Evolutionary conservation across 2,797 vertebrate species (phyloP), one percentile per base, ranked within the genome.

Genomic region (Paguma larvata): DNA sequence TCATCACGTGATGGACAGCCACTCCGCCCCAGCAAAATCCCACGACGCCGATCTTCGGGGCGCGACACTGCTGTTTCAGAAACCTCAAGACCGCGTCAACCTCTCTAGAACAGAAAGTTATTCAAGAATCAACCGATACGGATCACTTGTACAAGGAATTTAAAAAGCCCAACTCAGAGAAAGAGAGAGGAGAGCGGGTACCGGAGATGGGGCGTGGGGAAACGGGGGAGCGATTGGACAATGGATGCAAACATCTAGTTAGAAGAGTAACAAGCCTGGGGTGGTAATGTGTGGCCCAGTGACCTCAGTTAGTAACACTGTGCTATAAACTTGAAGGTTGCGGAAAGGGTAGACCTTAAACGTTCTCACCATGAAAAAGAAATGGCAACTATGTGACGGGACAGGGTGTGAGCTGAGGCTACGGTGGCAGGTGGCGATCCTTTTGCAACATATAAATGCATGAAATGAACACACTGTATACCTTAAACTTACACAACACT

Each of bases 11-110:
- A 97, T 98, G 98, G 51, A 98, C 98, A 30, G 98, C 99, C 25
- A 98, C 18, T 46, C 99, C 99, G 82, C 99, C 98, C 99, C 99
- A 99, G 97, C 99, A 99, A 98, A 99, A 99, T 38, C 98, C 99
- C 93, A 99, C 95, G 0, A 98, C 92, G 16, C 98, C 99, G 1
- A 99, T 97, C 53, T 95, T 98, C 95, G 98, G 99, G 82, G 94
- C 98, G 4, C 98, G 97, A 65, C 98, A 99, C 79, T 99, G 97
- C 44, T 99, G 96, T 96, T 98, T 99, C 95, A 99, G 98, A 92
- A 98, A 99, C 96, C 94, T 98, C 95, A 99, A 53, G 56, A 98
- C 98, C 5, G 96, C 99, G 75, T 99, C 98, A 2, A 98, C 96
- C 98, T 99, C 99, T 97, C 99, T 98, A 73, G 30, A 89, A 89